Conservation (phyloP, 92 coral and sea anemone species). For the Blastomussa wellsi region DNA sequence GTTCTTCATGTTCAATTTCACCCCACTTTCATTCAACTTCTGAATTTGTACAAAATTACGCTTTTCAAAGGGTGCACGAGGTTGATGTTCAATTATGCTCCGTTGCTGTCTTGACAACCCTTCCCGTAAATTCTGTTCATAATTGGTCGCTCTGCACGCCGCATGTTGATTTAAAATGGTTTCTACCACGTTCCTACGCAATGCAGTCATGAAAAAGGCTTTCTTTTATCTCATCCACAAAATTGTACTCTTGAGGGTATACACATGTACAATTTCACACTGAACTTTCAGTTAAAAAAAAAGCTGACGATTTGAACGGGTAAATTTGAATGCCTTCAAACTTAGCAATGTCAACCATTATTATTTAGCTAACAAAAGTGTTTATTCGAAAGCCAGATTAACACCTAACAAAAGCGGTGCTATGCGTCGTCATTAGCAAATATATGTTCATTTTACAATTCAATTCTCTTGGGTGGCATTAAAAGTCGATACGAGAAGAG, state of each 20-base stretch:
- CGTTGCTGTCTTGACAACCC: neutral
- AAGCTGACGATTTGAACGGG: too few relatives aligned
- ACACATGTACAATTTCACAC: neutral
- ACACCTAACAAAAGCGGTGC: too few relatives aligned
- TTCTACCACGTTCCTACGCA: neutral
- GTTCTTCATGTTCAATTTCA: neutral
- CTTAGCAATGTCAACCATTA: too few relatives aligned
- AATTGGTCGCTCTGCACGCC: neutral
- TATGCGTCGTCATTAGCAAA: too few relatives aligned
- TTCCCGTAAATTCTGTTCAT: neutral
- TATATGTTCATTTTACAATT: too few relatives aligned
- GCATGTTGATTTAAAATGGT: neutral
- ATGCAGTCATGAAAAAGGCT: neutral
- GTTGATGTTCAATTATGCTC: neutral
- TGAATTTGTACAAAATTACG: neutral
- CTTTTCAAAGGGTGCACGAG: neutral
- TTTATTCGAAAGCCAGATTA: too few relatives aligned
- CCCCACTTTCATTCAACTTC: neutral
- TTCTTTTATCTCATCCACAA: neutral
- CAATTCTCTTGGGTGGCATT: too few relatives aligned
- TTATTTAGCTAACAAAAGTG: too few relatives aligned
- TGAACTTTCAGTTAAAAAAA: neutral
- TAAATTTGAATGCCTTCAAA: too few relatives aligned
- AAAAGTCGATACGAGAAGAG: too few relatives aligned
- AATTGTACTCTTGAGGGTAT: neutral